phyloP scores from a whole-genome alignment of 2,888 invertebrate genomes.

The Podabrus alpinus region DNA sequence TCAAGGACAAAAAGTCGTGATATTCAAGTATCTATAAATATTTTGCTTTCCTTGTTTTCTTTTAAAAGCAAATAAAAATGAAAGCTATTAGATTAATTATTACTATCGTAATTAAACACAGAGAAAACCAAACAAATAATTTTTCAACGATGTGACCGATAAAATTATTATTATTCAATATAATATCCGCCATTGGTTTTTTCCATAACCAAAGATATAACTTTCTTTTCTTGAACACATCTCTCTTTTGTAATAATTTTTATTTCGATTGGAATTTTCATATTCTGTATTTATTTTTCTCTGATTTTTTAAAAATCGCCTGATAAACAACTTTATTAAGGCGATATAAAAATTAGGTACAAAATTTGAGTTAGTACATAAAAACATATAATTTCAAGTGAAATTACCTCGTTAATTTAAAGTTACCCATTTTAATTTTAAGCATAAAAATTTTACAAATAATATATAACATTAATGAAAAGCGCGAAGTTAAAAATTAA shows the following conservation, averaged over 20 bases:
- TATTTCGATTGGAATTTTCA: not conserved
- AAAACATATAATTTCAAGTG: no score
- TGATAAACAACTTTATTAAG: no score
- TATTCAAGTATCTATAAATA: not conserved
- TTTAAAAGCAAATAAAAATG: not conserved
- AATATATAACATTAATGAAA: no score
- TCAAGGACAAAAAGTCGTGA: not conserved
- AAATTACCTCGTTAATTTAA: not conserved
- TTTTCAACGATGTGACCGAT: not conserved
- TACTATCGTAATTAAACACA: not conserved
- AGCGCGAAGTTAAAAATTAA: no score
- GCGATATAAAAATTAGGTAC: no score
- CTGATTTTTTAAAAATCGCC: no score
- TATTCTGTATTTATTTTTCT: no score
- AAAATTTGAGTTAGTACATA: no score
- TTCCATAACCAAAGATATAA: not conserved
- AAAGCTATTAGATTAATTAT: not conserved
- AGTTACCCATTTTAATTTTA: not conserved
- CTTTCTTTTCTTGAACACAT: not conserved
- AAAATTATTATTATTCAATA: not conserved
- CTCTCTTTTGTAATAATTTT: not conserved
- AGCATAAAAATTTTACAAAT: not conserved
- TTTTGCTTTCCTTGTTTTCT: not conserved
- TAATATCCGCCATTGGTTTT: not conserved
- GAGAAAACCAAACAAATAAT: not conserved